Evolutionary conservation across 2,888 invertebrate species (phyloP).

Genomic region (Cerastis leucographa): DNA sequence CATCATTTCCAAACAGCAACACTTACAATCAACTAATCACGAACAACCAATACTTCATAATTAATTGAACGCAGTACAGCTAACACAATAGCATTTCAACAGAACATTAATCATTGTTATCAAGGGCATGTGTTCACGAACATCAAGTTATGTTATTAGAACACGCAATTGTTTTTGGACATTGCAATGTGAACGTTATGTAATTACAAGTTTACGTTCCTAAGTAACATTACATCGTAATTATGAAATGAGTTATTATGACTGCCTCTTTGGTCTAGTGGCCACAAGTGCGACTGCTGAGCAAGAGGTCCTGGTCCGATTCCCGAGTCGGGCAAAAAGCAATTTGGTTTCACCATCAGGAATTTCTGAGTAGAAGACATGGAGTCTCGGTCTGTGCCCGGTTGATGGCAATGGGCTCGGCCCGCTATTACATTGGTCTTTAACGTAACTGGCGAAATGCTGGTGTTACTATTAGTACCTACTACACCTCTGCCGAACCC

Average conservation of each 20-base stretch:
- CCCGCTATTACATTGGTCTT: no score
- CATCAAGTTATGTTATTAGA: slow-evolving; percentile 49
- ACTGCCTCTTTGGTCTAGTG: no score
- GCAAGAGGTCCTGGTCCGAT: no score
- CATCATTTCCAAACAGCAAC: slow-evolving; percentile 20
- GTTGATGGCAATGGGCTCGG: no score
- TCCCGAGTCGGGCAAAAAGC: no score
- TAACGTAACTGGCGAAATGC: no score
- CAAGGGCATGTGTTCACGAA: slow-evolving; percentile 68
- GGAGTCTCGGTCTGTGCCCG: no score
- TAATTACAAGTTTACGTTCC: neutral
- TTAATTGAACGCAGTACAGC: slow-evolving; percentile 54
- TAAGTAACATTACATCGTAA: neutral
- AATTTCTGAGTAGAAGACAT: no score
- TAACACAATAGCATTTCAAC: slow-evolving; percentile 64
- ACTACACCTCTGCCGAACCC: neutral
- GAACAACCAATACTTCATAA: slow-evolving; percentile 41
- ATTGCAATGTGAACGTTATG: slow-evolving; percentile 11
- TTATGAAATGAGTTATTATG: neutral
- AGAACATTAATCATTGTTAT: slow-evolving; percentile 61
- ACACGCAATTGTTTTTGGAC: slow-evolving; percentile 54
- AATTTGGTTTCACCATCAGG: no score
- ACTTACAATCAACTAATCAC: slow-evolving; percentile 24
- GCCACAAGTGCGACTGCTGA: no score
- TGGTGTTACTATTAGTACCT: neutral